A percentile compares a stretch with the other conserved stretches of the same genome.
Conservation (phyloP, 2,888 invertebrate species). For the Epirrhoe alternata region DNA sequence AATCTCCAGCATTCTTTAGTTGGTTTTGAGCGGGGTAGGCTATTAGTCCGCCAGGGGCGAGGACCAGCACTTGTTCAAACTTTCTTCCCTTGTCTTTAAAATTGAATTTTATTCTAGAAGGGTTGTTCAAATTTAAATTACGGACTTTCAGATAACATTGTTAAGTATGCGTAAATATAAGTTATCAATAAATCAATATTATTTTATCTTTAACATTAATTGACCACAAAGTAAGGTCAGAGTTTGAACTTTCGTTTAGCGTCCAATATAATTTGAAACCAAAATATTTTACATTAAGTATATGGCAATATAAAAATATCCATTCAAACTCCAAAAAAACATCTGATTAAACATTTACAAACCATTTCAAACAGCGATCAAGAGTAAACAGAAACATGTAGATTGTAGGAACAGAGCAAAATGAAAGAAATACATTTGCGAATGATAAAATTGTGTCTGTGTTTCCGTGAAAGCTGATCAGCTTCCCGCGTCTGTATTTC, state of each 20-base stretch:
- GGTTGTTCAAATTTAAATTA: slow-evolving; percentile 7
- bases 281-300: neutral
- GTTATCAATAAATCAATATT: neutral
- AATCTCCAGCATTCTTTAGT: slow-evolving; percentile 38
- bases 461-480: neutral
- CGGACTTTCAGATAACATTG: neutral
- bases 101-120: slow-evolving; percentile 41
- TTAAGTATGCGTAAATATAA: neutral
- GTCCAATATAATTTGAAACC: neutral
- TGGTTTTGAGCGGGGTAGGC: slow-evolving; percentile 42
- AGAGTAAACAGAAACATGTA: slow-evolving; percentile 11
- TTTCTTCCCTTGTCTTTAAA: slow-evolving; percentile 43
- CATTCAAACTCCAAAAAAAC: neutral
- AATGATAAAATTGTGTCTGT: slow-evolving; percentile 11
- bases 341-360: slow-evolving; percentile 17
- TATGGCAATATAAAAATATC: neutral
- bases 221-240: neutral
- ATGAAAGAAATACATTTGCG: slow-evolving; percentile 14
- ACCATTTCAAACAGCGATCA: slow-evolving; percentile 14
- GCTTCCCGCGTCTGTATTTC: too few relatives aligned
- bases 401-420: slow-evolving; percentile 7
- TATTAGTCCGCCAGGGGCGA: slow-evolving; percentile 45
- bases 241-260: neutral
- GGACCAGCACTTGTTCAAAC: slow-evolving; percentile 37
- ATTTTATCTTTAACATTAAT: neutral